Evolutionary conservation across 2,113 vertebrate genomes (phyloP).

Genomic region (Sus scrofa): DNA sequence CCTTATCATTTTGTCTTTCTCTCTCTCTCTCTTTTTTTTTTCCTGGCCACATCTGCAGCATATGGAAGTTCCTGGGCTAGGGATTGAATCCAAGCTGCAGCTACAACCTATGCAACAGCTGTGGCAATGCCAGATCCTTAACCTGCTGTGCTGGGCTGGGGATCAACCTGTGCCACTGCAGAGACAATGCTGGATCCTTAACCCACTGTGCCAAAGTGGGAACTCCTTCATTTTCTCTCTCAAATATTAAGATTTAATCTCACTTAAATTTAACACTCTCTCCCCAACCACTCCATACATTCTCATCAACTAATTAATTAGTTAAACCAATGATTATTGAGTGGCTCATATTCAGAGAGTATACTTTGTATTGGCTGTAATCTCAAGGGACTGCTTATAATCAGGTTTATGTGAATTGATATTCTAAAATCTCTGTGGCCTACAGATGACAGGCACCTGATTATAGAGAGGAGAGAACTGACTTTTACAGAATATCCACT

Average conservation of each 20-base stretch:
- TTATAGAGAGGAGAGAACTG: not conserved
- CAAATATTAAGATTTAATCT: conserved; percentile 20
- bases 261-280: not conserved
- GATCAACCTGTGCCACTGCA: too few species aligned
- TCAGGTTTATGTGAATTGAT: not conserved
- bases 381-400: not conserved
- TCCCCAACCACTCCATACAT: not conserved
- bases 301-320: not conserved
- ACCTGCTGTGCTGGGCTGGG: too few species aligned
- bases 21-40: too few species aligned
- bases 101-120: too few species aligned
- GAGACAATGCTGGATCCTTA: too few species aligned
- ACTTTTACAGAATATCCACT: not conserved
- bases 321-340: not conserved
- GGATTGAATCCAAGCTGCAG: too few species aligned
- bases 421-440: not conserved
- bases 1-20: not conserved
- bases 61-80: too few species aligned
- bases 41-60: too few species aligned
- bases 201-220: too few species aligned
- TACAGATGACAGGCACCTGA: not conserved
- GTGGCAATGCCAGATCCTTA: too few species aligned
- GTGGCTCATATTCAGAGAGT: not conserved
- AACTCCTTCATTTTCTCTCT: not conserved
- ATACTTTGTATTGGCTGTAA: not conserved